Conservation (phyloP, 2,797 vertebrate genomes). For the Mus minutoides region DNA sequence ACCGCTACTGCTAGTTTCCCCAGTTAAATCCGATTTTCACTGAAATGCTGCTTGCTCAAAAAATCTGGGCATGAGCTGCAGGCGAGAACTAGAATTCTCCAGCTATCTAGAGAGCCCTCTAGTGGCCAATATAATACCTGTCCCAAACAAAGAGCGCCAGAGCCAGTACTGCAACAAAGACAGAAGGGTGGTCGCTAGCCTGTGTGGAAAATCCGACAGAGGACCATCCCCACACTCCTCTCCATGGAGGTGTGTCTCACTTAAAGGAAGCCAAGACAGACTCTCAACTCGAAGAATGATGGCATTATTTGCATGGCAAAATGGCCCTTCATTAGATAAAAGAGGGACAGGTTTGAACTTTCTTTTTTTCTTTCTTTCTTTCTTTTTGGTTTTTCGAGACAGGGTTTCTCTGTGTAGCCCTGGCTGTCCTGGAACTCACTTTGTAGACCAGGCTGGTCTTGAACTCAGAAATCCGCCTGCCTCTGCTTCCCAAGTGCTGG, state of each 20-base stretch:
- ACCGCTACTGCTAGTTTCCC: constrained; percentile 66
- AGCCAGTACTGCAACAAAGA: constrained; percentile 74
- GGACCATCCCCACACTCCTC: background rate
- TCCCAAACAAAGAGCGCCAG: constrained; percentile 72
- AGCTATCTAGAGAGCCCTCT: constrained; percentile 80
- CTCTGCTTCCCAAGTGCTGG: no score
- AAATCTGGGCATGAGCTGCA: constrained; percentile 74
- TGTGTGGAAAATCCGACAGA: background rate
- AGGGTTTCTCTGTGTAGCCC: no score
- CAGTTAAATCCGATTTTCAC: constrained; percentile 78
- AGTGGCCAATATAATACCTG: constrained; percentile 76
- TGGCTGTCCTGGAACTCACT: no score
- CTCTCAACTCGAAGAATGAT: background rate
- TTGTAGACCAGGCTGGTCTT: no score
- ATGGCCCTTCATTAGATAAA: constrained; percentile 59
- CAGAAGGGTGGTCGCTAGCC: background rate
- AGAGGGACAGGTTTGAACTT: constrained; percentile 68
- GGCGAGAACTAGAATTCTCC: constrained; percentile 47
- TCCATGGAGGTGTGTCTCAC: constrained; percentile 62
- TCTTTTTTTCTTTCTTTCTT: no score
- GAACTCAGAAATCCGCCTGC: no score
- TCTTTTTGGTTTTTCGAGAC: no score
- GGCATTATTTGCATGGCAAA: constrained; percentile 76
- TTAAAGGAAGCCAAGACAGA: constrained; percentile 56
- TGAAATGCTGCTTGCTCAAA: constrained; percentile 66